These are phyloP conservation scores for Bombyx mandarina DNA, from an alignment of 1,140 invertebrate species.

Conservation along the genomic window DNA sequence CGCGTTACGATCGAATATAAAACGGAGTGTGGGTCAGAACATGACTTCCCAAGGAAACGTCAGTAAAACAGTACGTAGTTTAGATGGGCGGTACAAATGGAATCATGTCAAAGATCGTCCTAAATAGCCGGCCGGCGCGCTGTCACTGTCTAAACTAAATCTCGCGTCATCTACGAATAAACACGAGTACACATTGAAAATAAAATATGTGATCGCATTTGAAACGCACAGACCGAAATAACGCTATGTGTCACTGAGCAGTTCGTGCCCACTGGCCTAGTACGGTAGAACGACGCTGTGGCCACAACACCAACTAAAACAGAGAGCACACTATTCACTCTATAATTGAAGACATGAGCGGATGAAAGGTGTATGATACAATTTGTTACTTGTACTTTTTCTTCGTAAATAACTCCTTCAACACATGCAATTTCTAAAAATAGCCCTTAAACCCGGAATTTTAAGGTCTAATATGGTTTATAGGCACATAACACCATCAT, in stretches of 20 bases:
- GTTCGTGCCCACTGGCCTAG: constrained; percentile 12
- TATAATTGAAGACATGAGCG: no score
- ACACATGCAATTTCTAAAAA: no score
- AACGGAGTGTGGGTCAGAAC: constrained; percentile 36
- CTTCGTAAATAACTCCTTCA: no score
- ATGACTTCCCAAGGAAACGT: constrained; percentile 40
- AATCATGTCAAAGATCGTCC: constrained; percentile 49
- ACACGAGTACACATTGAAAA: constrained; percentile 61
- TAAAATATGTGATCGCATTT: constrained; percentile 60
- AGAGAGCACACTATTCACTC: no score
- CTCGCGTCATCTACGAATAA: constrained; percentile 56
- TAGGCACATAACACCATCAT: no score
- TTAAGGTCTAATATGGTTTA: no score
- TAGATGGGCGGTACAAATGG: constrained; percentile 46
- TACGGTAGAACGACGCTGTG: constrained; percentile 6
- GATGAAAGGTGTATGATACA: no score
- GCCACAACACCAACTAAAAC: no score
- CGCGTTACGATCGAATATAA: constrained; percentile 21
- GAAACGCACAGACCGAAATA: constrained; percentile 47
- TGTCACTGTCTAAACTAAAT: constrained; percentile 21
- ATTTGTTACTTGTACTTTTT: no score
- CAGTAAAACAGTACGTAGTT: constrained; percentile 33
- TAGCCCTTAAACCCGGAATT: no score
- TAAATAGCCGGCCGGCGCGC: constrained; percentile 42
- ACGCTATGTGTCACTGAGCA: constrained; percentile 29